These are phyloP conservation scores for Charina bottae DNA, from an alignment of 2,113 vertebrate genomes.

Conservation along the genomic window DNA sequence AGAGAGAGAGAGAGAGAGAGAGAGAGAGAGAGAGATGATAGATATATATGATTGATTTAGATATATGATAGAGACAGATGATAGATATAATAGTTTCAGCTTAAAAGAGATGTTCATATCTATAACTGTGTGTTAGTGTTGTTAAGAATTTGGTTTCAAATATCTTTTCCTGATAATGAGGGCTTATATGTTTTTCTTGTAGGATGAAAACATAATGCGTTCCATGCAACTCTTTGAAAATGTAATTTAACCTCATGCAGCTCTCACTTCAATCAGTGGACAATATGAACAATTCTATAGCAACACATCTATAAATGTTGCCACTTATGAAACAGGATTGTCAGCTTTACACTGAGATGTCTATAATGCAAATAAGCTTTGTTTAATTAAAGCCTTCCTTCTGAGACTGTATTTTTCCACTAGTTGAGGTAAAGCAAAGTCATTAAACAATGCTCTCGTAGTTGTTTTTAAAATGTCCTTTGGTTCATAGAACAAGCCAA, in stretches of 20 bases:
- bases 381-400: constrained; percentile 66
- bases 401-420: constrained; percentile 49
- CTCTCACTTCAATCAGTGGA: constrained; percentile 60
- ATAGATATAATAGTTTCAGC: not conserved
- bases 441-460: constrained; percentile 48
- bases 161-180: constrained; percentile 1
- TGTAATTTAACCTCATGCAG: constrained; percentile 84
- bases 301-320: constrained; percentile 64
- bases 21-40: not conserved
- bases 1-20: not conserved
- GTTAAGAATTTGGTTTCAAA: not conserved
- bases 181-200: constrained; percentile 42
- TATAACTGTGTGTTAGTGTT: not conserved
- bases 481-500: constrained; percentile 49
- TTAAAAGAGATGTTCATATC: not conserved
- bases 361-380: constrained; percentile 79
- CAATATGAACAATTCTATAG: constrained; percentile 64
- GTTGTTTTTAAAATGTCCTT: constrained; percentile 50
- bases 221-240: constrained; percentile 99
- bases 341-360: constrained; percentile 78
- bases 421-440: constrained; percentile 48
- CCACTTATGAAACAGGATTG: constrained; percentile 76
- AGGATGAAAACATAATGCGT: constrained; percentile 99
- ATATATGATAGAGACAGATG: not conserved
- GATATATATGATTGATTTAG: not conserved